Evolutionary conservation across 2,113 vertebrate genomes (phyloP).

Genomic region (Rousettus leschenaultii): DNA sequence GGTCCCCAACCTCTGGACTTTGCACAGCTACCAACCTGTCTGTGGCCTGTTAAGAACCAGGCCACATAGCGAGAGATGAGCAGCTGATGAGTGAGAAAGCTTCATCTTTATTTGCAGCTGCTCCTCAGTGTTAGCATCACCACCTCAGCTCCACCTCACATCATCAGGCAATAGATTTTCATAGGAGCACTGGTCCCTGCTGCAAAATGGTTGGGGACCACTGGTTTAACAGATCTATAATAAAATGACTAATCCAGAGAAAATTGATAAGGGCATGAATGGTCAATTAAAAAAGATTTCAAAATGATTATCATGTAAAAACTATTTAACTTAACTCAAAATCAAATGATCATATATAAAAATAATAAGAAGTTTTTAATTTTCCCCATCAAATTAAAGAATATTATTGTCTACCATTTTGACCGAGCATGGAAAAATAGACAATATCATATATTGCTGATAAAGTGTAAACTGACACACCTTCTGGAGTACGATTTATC

Average conservation of each 20-base stretch:
- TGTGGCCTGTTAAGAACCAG: too few species aligned
- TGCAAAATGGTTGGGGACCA: too few species aligned
- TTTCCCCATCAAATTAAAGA: background rate
- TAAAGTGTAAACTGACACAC: background rate
- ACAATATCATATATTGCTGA: background rate
- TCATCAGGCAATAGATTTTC: too few species aligned
- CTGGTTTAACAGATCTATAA: background rate
- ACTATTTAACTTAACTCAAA: background rate
- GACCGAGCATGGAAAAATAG: background rate
- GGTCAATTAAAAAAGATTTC: background rate
- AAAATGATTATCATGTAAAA: background rate
- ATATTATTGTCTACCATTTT: background rate
- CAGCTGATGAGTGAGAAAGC: too few species aligned
- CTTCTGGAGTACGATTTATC: background rate
- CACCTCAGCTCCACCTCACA: too few species aligned
- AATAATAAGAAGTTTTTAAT: background rate
- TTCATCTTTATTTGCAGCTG: too few species aligned
- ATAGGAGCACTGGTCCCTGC: too few species aligned
- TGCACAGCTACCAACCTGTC: too few species aligned
- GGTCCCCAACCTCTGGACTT: too few species aligned
- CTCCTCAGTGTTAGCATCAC: too few species aligned
- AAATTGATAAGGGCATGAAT: background rate
- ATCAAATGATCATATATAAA: background rate
- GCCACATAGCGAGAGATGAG: too few species aligned
- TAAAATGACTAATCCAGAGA: background rate